phyloP scores from a whole-genome alignment of 1,140 invertebrate species.

The Hydropsyche tenuis region DNA sequence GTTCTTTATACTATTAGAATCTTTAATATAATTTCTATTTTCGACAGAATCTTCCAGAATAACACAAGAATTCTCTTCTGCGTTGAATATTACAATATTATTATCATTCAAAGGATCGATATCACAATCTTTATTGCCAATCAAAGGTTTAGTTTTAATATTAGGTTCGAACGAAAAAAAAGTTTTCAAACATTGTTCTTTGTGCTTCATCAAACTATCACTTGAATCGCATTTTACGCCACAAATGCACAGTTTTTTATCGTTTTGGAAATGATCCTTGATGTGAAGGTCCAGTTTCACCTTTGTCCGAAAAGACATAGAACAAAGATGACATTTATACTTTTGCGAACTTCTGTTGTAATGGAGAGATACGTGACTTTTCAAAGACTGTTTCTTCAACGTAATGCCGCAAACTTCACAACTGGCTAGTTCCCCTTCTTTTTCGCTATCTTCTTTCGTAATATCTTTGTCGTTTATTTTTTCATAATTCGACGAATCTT shows the following conservation, averaged over 20 bases:
- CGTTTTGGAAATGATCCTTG: slow-evolving; percentile 33
- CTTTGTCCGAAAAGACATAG: slow-evolving; percentile 9
- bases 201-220: slow-evolving; percentile 12
- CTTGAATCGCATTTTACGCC: slow-evolving; percentile 10
- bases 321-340: slow-evolving; percentile 30
- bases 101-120: slow-evolving; percentile 24
- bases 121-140: not conserved
- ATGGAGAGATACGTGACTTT: slow-evolving; percentile 5
- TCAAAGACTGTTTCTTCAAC: not conserved
- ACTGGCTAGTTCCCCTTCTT: not conserved
- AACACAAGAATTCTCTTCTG: not conserved
- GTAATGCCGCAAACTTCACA: slow-evolving; percentile 15
- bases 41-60: slow-evolving; percentile 1
- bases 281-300: slow-evolving; percentile 16
- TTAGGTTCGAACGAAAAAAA: slow-evolving; percentile 4
- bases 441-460: not conserved
- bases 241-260: slow-evolving; percentile 28
- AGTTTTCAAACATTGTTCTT: slow-evolving; percentile 13
- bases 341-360: not conserved
- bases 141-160: not conserved
- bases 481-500: not conserved
- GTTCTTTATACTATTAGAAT: not conserved
- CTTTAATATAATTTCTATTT: slow-evolving; percentile 11
- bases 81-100: slow-evolving; percentile 19
- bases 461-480: not conserved